Evolutionary conservation across 35 echinoderm and acorn worm genomes (phyloP).

Genomic region (Stichopus chloronotus): DNA sequence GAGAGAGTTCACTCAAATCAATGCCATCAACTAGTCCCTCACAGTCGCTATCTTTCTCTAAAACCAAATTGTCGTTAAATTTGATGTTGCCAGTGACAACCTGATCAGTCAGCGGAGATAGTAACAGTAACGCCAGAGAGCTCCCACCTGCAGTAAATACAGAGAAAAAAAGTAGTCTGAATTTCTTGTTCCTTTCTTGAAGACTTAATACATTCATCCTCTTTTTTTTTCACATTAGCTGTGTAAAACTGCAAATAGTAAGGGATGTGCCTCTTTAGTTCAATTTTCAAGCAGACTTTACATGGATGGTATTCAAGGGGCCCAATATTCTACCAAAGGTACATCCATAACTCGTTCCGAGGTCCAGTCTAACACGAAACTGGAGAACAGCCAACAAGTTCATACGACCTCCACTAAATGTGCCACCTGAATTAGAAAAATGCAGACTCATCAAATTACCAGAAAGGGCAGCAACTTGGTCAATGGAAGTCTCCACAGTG

Average conservation of each 20-base stretch:
- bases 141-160: background rate
- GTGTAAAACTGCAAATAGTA: background rate
- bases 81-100: slow-evolving; percentile 38
- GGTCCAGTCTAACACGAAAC: too few species aligned
- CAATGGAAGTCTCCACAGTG: slow-evolving; percentile 15
- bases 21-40: slow-evolving; percentile 48
- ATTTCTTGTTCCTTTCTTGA: background rate
- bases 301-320: too few species aligned
- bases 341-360: too few species aligned
- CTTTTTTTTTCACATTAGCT: background rate
- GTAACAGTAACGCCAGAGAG: background rate
- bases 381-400: too few species aligned
- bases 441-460: background rate
- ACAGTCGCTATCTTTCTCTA: background rate
- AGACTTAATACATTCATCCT: background rate
- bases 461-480: background rate
- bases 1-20: slow-evolving; percentile 35
- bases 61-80: background rate
- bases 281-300: too few species aligned
- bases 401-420: too few species aligned
- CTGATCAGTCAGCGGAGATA: slow-evolving; percentile 14
- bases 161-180: background rate
- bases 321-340: too few species aligned
- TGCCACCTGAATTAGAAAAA: too few species aligned
- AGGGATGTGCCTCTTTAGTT: background rate